A percentile compares a stretch with the other conserved stretches of the same genome.
Conservation (phyloP, 2,113 vertebrate genomes). For the Hyaena hyaena region DNA sequence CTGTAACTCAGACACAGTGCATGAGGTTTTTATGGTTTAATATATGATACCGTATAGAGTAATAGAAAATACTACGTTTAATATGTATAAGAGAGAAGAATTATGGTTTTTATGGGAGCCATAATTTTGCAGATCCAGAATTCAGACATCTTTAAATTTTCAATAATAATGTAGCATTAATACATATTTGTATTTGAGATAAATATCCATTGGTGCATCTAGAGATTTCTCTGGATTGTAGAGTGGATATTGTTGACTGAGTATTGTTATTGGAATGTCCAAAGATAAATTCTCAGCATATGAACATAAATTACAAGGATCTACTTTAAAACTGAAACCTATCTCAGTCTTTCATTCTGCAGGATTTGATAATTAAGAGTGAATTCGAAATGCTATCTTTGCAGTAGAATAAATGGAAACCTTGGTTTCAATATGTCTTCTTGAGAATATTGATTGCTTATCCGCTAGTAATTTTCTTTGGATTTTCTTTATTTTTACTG, state of each 20-base stretch:
- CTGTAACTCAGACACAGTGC: slow-evolving; percentile 69
- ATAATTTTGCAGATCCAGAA: slow-evolving; percentile 36
- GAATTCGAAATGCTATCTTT: slow-evolving; percentile 47
- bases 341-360: slow-evolving; percentile 25
- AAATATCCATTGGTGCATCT: accelerated
- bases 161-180: not conserved
- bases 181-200: slow-evolving; percentile 27
- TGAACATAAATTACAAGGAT: not conserved
- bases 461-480: slow-evolving; percentile 36
- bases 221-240: not conserved
- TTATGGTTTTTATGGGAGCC: slow-evolving; percentile 11
- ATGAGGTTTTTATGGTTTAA: slow-evolving; percentile 75
- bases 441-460: slow-evolving; percentile 14
- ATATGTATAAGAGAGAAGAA: not conserved
- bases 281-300: slow-evolving; percentile 26
- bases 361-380: slow-evolving; percentile 17
- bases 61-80: not conserved
- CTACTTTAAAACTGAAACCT: slow-evolving; percentile 18
- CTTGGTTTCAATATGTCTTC: slow-evolving; percentile 37
- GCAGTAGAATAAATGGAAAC: slow-evolving; percentile 7
- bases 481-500: slow-evolving; percentile 49
- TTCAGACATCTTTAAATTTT: accelerated
- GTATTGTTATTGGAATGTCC: not conserved
- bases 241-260: not conserved
- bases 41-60: slow-evolving; percentile 20